A percentile compares a stretch with the other conserved stretches of the same genome.
Conservation (phyloP, 2,888 invertebrate species). For the Netelia inedita region DNA sequence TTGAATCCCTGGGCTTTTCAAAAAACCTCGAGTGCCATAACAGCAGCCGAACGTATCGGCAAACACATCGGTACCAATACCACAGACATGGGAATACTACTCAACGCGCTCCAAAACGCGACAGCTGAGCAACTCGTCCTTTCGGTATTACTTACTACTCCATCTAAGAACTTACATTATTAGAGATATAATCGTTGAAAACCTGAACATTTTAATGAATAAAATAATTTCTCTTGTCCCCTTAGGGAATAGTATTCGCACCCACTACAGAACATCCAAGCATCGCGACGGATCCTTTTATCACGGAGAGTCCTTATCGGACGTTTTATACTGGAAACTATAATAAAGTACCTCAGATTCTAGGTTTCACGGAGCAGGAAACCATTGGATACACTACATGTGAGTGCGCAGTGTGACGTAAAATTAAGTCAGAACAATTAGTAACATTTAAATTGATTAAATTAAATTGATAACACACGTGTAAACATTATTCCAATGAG, state of each 20-base stretch:
- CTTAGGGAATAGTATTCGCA: constrained; percentile 81
- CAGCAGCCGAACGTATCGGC: constrained; percentile 83
- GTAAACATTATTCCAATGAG: not conserved
- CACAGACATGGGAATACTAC: constrained; percentile 81
- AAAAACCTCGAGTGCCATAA: constrained; percentile 45
- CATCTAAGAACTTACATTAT: not conserved
- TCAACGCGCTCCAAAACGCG: constrained; percentile 83
- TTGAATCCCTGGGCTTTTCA: constrained; percentile 85
- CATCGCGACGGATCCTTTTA: constrained; percentile 85
- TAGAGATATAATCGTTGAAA: not conserved
- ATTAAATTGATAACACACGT: not conserved
- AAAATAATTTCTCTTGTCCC: constrained; percentile 2
- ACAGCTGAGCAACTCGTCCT: constrained; percentile 82
- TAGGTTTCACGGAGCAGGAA: constrained; percentile 86
- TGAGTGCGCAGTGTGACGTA: not conserved
- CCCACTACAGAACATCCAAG: constrained; percentile 86
- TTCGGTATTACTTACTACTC: not conserved
- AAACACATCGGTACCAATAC: constrained; percentile 68
- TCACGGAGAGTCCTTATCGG: constrained; percentile 84
- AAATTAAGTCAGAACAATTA: not conserved
- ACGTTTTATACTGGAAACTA: constrained; percentile 85
- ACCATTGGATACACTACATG: not conserved
- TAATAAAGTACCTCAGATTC: constrained; percentile 85
- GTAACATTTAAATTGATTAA: not conserved
- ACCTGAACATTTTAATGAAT: not conserved